Base-by-base conservation (phyloP, 2,888 invertebrate species). In the Morpho helenor region DNA sequence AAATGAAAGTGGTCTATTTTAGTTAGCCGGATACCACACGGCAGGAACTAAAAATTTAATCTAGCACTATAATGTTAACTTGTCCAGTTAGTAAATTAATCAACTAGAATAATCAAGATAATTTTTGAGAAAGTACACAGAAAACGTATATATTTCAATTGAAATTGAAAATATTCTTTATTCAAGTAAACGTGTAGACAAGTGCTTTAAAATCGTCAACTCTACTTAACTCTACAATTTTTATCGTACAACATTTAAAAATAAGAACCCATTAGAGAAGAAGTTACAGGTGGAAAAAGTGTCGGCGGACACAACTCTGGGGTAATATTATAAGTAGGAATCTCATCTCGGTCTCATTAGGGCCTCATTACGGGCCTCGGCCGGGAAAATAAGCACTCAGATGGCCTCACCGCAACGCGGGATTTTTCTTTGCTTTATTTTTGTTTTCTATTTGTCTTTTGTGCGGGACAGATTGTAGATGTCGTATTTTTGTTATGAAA, bases 271-370 rank as follows among this genome's bases (percentile, higher is more conserved):
- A 41, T 46, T 57, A 44, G 23, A 40, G 50, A 43, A 49, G 47
- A 51, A 42, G 42, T 46, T 16, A 44, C 59, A 31, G 43, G 52
- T 50, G 7, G 22, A 16, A 55, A 31, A 57, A 60, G 50, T 52
- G 51, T 50, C 10, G 44, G 8, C n/a, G 45, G 10, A 39, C 7
- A 49, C 51, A 58, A 60, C 60, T 60, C 46, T 44, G 49, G 50
- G 62, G 52, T 66, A 66, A 66, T 62, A 59, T 52, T 57, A 64
- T 65, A 61, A 64, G 62, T 57, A 61, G 60, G 51, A 60, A 64
- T 58, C 64, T 56, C 66, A 62, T 66, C 66, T 61, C 62, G 56
- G 49, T 46, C 66, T 64, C 64, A 64, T 66, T 66, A 66, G 64
- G 46, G 48, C 49, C 62, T 66, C 66, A 59, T 64, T 64, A 61